phyloP scores from a whole-genome alignment of 2,113 vertebrate species.

The Onychostruthus taczanowskii region DNA sequence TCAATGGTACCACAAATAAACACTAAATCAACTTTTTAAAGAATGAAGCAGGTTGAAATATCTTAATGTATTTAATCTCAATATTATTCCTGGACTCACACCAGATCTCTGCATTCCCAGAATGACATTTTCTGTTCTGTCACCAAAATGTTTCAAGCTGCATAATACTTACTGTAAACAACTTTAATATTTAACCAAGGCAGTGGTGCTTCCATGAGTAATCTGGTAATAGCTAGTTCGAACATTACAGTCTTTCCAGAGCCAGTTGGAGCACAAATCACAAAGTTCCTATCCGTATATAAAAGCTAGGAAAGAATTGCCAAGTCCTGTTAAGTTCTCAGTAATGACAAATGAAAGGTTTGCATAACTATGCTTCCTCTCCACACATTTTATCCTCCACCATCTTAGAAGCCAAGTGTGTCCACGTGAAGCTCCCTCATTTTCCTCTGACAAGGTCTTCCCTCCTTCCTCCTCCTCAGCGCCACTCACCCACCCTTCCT shows the following conservation, averaged over 20 bases:
- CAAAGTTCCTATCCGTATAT: constrained; percentile 92
- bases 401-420: not conserved
- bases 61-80: not conserved
- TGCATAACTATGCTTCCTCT: not conserved
- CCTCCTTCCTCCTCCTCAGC: accelerated
- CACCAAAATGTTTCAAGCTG: not conserved
- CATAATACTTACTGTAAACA: constrained; percentile 87
- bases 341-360: not conserved
- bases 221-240: constrained; percentile 91
- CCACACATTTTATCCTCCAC: not conserved
- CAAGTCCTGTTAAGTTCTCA: not conserved
- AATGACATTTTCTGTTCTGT: not conserved
- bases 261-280: constrained; percentile 93
- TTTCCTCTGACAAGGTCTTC: not conserved
- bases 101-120: not conserved
- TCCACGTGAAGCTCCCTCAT: not conserved
- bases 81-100: not conserved
- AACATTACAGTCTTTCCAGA: constrained; percentile 97
- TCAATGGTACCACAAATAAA: not conserved
- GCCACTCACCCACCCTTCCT: not conserved
- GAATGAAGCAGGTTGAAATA: not conserved
- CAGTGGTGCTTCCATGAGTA: constrained; percentile 88
- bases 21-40: not conserved
- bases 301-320: constrained; percentile 83
- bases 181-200: constrained; percentile 93